These are phyloP conservation scores for Shinisaurus crocodilurus DNA, from an alignment of 2,113 vertebrate species.

Conservation along the genomic window DNA sequence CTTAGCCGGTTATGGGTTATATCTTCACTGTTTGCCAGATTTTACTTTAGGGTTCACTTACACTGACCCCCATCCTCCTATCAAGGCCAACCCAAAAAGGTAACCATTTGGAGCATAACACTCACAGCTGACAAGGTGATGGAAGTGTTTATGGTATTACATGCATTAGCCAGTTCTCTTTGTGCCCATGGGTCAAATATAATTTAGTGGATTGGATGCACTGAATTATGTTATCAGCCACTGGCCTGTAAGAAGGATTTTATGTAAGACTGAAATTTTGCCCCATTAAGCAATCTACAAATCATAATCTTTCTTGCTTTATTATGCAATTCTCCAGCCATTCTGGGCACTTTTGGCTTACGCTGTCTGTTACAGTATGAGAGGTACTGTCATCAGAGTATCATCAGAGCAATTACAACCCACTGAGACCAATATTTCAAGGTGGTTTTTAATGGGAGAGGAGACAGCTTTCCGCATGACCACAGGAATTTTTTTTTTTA, in stretches of 20 bases:
- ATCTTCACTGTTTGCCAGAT: background rate
- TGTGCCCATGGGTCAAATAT: background rate
- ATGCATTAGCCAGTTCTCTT: background rate
- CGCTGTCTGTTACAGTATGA: background rate
- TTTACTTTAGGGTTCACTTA: background rate
- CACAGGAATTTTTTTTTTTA: background rate
- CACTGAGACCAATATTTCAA: background rate
- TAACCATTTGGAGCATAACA: background rate
- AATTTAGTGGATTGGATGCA: background rate
- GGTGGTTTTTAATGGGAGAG: background rate
- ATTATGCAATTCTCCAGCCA: background rate
- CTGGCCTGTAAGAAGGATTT: background rate
- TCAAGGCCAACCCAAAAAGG: rapidly evolving
- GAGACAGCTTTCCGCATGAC: background rate
- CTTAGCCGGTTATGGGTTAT: background rate
- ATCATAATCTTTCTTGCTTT: background rate
- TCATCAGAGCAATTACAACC: background rate
- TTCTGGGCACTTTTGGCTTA: background rate
- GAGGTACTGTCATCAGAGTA: background rate
- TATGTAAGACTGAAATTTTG: background rate
- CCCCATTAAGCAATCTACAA: slow-evolving; percentile 5
- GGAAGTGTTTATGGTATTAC: background rate
- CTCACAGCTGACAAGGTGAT: rapidly evolving
- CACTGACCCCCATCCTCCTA: too few relatives aligned
- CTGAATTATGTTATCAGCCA: background rate